Base-by-base conservation (phyloP, 2,888 invertebrate species). In the Neoascia interrupta region DNA sequence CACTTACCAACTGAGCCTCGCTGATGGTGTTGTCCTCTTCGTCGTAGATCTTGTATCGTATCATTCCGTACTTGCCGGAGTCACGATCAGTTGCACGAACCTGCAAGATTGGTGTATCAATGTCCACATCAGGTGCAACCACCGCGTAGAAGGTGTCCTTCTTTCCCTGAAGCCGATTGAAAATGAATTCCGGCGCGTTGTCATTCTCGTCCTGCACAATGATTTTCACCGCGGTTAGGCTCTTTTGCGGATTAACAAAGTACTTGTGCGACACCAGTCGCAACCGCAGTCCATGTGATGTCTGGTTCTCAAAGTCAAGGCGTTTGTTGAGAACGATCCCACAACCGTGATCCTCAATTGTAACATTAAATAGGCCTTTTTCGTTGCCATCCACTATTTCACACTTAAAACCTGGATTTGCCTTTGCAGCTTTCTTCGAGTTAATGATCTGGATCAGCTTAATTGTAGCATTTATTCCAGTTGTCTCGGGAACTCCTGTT, bases 21-120 rank as follows among this genome's bases (percentile, higher is more conserved):
- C 81, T 84, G n/a, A 85, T 83, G 21, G 68, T 83, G 45, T 85
- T 85, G 18, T 87, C 85, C 23, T 87, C 89, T 13, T 87, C 87
- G 66, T 89, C 88, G 34, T 81, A 88, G 26, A 91, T 87, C 36
- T 85, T 86, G 87, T 96, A 97, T 81, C 92, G 92, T 16, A 97
- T 89, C 84, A 92, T 92, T 1, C 97, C 97, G 86, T 92, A 95
- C 81, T 93, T 92, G 0, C 96, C 96, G 60, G 95, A 94, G 86
- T 98, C 97, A 81, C 92, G 92, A 88, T 98, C 97, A 82, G 93
- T 92, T 0, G 97, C 97, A 91, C 95, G 93, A 3, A 97, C 92
- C 89, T 95, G 95, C 37, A 95, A 86, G 3, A 97, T 93, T 31
- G 93, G 92, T 2, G 94, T 93, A 6, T 93, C 93, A 70, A 96